Evolutionary conservation across 2,113 vertebrate species (phyloP), one percentile per base, ranked within the genome.

Genomic region (Cathartes aura): DNA sequence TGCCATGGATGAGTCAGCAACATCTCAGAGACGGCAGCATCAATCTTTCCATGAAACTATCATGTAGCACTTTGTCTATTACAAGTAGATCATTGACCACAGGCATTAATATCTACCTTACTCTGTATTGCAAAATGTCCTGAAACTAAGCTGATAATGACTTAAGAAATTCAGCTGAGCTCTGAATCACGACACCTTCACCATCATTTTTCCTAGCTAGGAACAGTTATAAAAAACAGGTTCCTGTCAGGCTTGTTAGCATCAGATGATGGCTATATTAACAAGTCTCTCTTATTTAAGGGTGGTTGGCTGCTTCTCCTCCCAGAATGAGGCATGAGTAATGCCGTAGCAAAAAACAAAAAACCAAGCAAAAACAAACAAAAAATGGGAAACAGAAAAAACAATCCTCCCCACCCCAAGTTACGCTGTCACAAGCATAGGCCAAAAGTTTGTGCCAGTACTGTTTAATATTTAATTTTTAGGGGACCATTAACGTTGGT

Each of bases 1-100:
- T 94, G 70, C 95, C 93, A 96, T 85, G 66, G 53, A 72, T 95
- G 96, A 97, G 78, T 97, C 94, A 96, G 97, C 96, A 97, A 22
- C 89, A 60, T 56, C 89, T 89, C 87, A 15, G 81, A 70, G 81
- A 23, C 8, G 0, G 82, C 89, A 76, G 74, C 89, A 97, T 97
- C 89, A 97, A 95, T 95, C 94, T 95, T 91, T 50, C 58, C 89
- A 95, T 94, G 93, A 87, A 96, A 96, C 55, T 88, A 76, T 62
- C 96, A 89, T 97, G 89, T 95, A 94, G 82, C 78, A 75, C 89
- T 96, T 94, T 83, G 81, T 89, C 83, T 96, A 2, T 50, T 87
- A 85, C 89, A 91, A 79, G 87, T 48, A 93, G 58, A 68, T 53
- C 7, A 0, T 52, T 85, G 91, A 82, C 93, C 89, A 82, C 70